Percentiles rank a stretch among this genome's conserved stretches.
These are phyloP conservation scores for Tauraco erythrolophus DNA, from an alignment of 2,113 vertebrate genomes.

Conservation along the genomic window DNA sequence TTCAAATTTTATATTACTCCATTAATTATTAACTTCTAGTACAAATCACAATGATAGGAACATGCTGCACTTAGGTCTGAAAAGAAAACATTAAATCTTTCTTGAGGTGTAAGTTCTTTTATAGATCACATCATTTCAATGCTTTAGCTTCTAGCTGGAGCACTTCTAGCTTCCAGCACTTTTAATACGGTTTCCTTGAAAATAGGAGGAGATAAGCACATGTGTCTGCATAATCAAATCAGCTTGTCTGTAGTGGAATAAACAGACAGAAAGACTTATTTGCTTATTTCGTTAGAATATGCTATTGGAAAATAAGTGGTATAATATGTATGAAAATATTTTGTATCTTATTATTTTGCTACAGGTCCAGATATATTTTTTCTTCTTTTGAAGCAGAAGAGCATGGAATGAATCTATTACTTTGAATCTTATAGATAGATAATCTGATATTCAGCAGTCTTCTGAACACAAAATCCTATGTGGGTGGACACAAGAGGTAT, in stretches of 20 bases:
- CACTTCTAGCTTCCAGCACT: background rate
- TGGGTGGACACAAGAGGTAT: background rate
- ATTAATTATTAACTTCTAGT: slow-evolving; percentile 16
- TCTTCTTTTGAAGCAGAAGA: background rate
- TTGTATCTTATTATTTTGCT: background rate
- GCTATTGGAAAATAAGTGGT: background rate
- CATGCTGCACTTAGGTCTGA: background rate
- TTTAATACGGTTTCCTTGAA: background rate
- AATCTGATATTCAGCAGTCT: background rate
- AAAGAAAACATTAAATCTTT: slow-evolving; percentile 17
- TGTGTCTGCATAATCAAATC: background rate
- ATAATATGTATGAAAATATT: background rate
- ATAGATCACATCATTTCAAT: background rate
- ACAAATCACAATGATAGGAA: background rate
- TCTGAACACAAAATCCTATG: background rate
- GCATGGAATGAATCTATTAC: background rate
- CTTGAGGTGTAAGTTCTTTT: background rate
- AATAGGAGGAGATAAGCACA: background rate
- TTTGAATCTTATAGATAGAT: background rate
- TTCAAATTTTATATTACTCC: background rate
- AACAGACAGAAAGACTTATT: background rate
- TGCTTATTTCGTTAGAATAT: background rate
- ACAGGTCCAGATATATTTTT: background rate
- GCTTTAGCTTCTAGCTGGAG: background rate
- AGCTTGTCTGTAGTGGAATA: background rate